Percentiles rank a stretch among this genome's conserved stretches.
phyloP scores from a whole-genome alignment of 2,797 vertebrate genomes.

The Phalanger gymnotis region DNA sequence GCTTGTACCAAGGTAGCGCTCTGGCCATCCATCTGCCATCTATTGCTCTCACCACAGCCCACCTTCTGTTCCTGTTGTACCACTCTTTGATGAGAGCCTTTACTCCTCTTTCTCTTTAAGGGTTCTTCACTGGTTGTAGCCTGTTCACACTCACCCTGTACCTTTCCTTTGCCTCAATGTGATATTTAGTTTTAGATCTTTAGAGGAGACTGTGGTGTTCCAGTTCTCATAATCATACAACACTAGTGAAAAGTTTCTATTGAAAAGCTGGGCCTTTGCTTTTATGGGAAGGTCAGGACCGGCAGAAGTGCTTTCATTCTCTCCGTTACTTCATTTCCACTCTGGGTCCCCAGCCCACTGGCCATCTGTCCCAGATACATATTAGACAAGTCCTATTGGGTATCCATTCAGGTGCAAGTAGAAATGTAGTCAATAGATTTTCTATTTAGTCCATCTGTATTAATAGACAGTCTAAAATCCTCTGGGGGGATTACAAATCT shows the following conservation, averaged over 20 bases:
- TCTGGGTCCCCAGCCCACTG: neutral
- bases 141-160: neutral
- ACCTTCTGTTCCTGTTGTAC: neutral
- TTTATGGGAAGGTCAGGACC: neutral
- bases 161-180: neutral
- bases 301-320: neutral
- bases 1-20: neutral
- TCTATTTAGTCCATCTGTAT: neutral
- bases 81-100: neutral
- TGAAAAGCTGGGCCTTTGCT: neutral
- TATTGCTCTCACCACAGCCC: neutral
- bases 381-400: neutral
- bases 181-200: neutral
- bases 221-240: neutral
- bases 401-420: neutral
- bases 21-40: neutral
- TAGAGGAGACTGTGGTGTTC: neutral
- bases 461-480: neutral
- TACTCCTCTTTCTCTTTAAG: neutral
- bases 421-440: neutral
- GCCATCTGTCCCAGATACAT: neutral
- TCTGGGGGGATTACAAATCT: neutral
- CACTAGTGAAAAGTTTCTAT: neutral
- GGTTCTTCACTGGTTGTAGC: neutral
- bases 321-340: neutral